phyloP scores from a whole-genome alignment of 2,797 vertebrate genomes.

The Microctenopoma steveboyesi region DNA sequence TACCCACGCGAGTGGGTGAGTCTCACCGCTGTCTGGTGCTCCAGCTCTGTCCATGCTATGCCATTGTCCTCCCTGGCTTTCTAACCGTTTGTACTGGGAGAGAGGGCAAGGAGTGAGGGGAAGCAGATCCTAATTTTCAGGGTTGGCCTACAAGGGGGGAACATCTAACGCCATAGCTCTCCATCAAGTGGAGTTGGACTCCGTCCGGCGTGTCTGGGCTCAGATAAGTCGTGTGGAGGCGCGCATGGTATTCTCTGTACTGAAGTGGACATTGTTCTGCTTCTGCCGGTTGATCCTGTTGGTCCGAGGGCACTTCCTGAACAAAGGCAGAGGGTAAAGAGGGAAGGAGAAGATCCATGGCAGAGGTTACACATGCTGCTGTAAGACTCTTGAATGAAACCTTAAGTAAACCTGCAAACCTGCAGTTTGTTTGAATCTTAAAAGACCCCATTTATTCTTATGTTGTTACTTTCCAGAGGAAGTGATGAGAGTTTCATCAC shows the following conservation, averaged over 20 bases:
- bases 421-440: no score
- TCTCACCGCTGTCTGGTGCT: conserved; percentile 19
- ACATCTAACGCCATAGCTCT: conserved; percentile 58
- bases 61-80: conserved; percentile 49
- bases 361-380: background rate
- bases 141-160: conserved; percentile 65
- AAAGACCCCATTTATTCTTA: no score
- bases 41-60: conserved; percentile 39
- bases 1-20: conserved; percentile 15
- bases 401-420: no score
- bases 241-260: conserved; percentile 98
- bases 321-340: conserved; percentile 14
- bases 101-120: conserved; percentile 53
- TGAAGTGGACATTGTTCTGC: conserved; percentile 99
- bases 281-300: conserved; percentile 99
- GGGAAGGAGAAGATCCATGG: background rate
- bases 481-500: no score
- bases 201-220: conserved; percentile 74
- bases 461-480: no score
- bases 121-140: conserved; percentile 58
- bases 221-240: conserved; percentile 98
- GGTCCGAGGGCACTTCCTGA: conserved; percentile 98
- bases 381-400: background rate
- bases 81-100: conserved; percentile 49
- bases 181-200: conserved; percentile 28